Conservation (phyloP, 1,140 invertebrate genomes). For the Drosophila watanabei region DNA sequence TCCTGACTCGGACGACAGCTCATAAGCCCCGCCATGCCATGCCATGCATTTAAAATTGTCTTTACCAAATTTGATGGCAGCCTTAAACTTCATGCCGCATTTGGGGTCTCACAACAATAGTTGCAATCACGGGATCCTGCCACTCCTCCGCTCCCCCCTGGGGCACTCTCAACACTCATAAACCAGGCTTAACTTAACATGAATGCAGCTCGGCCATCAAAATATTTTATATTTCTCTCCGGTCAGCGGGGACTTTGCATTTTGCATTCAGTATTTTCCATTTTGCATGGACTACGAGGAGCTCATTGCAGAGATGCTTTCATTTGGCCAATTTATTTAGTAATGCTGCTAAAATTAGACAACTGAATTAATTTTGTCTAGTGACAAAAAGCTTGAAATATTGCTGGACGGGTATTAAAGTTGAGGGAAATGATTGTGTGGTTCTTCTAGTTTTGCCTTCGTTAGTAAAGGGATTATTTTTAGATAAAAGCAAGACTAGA, state of each 20-base stretch:
- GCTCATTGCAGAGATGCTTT: conserved; percentile 26
- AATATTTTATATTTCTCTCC: conserved; percentile 71
- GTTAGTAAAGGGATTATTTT: conserved; percentile 46
- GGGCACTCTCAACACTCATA: conserved; percentile 78
- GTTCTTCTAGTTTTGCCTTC: conserved; percentile 45
- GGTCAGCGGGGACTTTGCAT: conserved; percentile 39
- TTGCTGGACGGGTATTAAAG: conserved; percentile 59
- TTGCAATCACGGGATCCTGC: conserved; percentile 72
- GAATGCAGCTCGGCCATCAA: conserved; percentile 81
- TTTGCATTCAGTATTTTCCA: conserved; percentile 41
- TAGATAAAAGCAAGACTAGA: too few relatives aligned
- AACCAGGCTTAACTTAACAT: conserved; percentile 84
- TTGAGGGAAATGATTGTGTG: conserved; percentile 28
- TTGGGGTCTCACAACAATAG: conserved; percentile 76
- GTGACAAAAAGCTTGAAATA: conserved; percentile 82
- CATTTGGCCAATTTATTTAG: conserved; percentile 72
- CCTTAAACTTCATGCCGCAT: conserved; percentile 83
- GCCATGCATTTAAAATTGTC: conserved; percentile 79
- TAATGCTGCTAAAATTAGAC: conserved; percentile 78
- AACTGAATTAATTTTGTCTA: conserved; percentile 79
- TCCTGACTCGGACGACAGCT: conserved; percentile 32
- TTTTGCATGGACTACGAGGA: conserved; percentile 42
- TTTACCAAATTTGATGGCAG: conserved; percentile 83
- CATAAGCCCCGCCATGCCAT: conserved; percentile 56
- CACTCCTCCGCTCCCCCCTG: conserved; percentile 2